Conservation (phyloP, 1,140 invertebrate species). For the Tetramorium alpestre region DNA sequence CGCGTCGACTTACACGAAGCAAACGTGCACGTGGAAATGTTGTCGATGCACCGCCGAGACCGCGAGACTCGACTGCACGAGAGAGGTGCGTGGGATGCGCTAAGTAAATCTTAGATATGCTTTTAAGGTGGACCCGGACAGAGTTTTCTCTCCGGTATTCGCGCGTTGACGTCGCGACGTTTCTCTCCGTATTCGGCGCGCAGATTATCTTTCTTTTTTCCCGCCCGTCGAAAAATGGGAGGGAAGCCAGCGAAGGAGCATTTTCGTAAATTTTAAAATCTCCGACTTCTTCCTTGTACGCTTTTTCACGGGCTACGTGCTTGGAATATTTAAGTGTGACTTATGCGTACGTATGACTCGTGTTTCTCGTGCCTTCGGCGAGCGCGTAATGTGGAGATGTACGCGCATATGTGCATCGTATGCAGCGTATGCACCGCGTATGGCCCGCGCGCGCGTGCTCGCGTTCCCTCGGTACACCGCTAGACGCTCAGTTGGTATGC, state of each 20-base stretch:
- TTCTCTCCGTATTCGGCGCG: neutral
- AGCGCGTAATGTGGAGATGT: constrained; percentile 28
- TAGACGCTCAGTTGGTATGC: constrained; percentile 43
- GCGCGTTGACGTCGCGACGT: neutral
- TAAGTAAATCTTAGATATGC: neutral
- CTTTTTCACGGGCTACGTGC: constrained; percentile 60
- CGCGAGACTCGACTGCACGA: neutral
- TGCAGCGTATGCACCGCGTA: neutral
- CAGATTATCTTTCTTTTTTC: neutral
- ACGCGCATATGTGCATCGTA: constrained; percentile 11
- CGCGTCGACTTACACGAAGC: neutral
- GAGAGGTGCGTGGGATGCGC: neutral
- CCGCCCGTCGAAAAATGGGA: constrained; percentile 25
- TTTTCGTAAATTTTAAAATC: constrained; percentile 61
- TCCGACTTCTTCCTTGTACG: constrained; percentile 27
- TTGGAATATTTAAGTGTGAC: constrained; percentile 55
- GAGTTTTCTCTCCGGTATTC: neutral
- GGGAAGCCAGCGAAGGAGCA: neutral
- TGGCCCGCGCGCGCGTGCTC: neutral
- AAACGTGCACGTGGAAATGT: neutral
- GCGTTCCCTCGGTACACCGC: constrained; percentile 46
- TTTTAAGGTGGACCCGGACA: neutral
- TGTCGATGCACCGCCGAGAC: neutral
- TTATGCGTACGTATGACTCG: constrained; percentile 55
- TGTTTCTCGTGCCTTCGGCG: constrained; percentile 41